Evolutionary conservation across 2,797 vertebrate genomes (phyloP).

Genomic region (Menidia menidia): DNA sequence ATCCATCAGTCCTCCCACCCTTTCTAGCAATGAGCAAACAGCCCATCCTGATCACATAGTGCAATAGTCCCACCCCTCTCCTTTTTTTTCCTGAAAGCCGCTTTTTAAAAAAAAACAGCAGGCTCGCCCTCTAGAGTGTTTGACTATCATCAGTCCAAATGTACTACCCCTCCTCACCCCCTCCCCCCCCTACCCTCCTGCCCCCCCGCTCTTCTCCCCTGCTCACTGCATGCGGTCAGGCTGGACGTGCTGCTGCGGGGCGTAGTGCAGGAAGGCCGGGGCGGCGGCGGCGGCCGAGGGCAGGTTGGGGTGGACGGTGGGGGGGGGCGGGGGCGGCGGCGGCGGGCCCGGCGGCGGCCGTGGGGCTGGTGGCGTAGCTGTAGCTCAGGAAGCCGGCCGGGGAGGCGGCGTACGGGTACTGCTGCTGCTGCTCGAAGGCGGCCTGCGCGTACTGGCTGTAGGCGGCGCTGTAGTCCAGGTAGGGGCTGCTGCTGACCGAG

Average conservation of each 20-base stretch:
- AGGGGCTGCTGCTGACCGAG: constrained; percentile 87
- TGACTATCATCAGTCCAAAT: constrained; percentile 44
- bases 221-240: constrained; percentile 93
- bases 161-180: constrained; percentile 3
- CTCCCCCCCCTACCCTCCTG: neutral
- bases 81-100: constrained; percentile 68
- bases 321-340: constrained; percentile 72
- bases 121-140: constrained; percentile 36
- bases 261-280: constrained; percentile 89
- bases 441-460: constrained; percentile 91
- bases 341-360: constrained; percentile 53
- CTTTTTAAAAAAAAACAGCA: constrained; percentile 45
- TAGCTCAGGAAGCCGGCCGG: constrained; percentile 88
- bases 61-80: constrained; percentile 73
- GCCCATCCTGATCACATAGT: constrained; percentile 75
- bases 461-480: constrained; percentile 90
- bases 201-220: neutral
- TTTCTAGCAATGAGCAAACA: constrained; percentile 48
- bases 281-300: constrained; percentile 73
- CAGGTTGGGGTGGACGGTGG: constrained; percentile 80
- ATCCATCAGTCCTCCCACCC: constrained; percentile 41
- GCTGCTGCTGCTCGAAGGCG: constrained; percentile 90
- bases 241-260: constrained; percentile 89
- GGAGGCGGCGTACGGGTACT: constrained; percentile 92
- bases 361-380: constrained; percentile 84